These are phyloP conservation scores for Anguilla megastoma DNA, from an alignment of 2,797 vertebrate genomes.

Conservation along the genomic window DNA sequence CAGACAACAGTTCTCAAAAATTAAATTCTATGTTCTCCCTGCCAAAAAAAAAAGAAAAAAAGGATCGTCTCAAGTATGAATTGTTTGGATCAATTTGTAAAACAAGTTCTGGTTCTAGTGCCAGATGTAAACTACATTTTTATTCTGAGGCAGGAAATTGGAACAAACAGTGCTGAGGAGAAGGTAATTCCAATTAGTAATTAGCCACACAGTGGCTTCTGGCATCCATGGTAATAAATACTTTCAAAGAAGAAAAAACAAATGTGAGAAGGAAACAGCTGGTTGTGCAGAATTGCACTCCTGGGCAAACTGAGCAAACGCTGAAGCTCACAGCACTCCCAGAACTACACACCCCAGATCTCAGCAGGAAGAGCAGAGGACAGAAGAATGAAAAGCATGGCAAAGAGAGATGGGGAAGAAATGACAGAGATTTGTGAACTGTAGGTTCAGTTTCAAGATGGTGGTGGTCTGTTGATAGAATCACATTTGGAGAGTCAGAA, in stretches of 20 bases:
- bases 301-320: not conserved
- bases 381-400: not conserved
- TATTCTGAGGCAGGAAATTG: constrained; percentile 8
- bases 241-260: constrained; percentile 22
- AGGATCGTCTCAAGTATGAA: not conserved
- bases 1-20: constrained; percentile 7
- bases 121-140: constrained; percentile 3
- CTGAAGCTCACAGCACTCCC: not conserved
- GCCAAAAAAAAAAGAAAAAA: not conserved
- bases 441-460: not conserved
- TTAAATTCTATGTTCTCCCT: not conserved
- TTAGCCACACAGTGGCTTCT: constrained; percentile 13
- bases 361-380: not conserved
- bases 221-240: constrained; percentile 4
- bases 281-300: not conserved
- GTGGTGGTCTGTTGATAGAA: not conserved
- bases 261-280: not conserved
- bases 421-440: not conserved
- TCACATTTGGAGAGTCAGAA: not conserved
- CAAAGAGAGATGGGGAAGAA: not conserved
- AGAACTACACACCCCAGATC: not conserved
- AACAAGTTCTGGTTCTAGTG: not conserved
- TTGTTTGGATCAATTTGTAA: not conserved
- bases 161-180: constrained; percentile 7
- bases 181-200: constrained; percentile 18